Evolutionary conservation across 2,797 vertebrate genomes (phyloP).

Genomic region (Lutjanus argentimaculatus): DNA sequence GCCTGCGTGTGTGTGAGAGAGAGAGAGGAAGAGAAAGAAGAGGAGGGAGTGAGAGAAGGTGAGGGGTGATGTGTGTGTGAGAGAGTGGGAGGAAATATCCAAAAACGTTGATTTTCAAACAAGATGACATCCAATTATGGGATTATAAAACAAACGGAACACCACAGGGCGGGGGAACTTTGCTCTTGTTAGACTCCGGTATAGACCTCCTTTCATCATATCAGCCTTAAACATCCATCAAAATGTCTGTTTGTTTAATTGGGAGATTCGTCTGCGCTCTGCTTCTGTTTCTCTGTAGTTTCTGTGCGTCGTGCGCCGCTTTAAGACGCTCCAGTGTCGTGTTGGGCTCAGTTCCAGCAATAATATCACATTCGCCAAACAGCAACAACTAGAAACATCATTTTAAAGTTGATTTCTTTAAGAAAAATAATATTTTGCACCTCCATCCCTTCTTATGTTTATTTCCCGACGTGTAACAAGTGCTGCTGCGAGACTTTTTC

Average conservation of each 20-base stretch:
- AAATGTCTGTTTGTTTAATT: background rate
- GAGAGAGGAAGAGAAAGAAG: background rate
- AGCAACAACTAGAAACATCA: background rate
- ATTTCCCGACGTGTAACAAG: background rate
- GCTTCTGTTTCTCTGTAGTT: background rate
- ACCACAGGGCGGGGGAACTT: background rate
- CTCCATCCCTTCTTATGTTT: background rate
- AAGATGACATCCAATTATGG: conserved; percentile 24
- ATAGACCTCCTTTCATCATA: background rate
- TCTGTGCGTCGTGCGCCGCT: background rate
- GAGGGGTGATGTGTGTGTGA: background rate
- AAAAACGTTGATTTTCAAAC: conserved; percentile 34
- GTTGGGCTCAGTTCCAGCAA: conserved; percentile 1
- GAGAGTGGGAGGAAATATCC: conserved; percentile 6
- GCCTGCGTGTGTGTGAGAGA: conserved; percentile 29
- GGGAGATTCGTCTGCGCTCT: background rate
- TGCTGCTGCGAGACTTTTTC: background rate
- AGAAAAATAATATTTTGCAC: background rate
- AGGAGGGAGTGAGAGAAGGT: background rate
- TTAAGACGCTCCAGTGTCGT: background rate
- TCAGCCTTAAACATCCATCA: background rate
- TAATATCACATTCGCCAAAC: background rate
- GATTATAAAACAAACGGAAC: background rate
- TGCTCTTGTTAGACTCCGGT: background rate
- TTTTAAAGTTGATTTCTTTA: background rate